Conservation (phyloP, 37 sponge, comb jelly and placozoan species). For the Halichondria panicea region DNA sequence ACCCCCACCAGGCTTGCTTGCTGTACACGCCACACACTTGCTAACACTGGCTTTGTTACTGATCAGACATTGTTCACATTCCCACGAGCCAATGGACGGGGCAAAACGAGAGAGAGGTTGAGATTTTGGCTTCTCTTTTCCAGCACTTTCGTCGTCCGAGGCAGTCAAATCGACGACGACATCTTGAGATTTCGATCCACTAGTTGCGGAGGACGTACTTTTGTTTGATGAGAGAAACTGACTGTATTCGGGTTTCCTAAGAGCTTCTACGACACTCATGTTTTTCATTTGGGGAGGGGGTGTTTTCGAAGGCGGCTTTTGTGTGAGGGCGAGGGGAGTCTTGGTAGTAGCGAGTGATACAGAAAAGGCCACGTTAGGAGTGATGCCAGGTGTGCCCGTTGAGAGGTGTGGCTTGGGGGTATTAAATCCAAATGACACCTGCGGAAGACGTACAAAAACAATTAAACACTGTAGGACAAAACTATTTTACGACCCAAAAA, state of each 20-base stretch:
- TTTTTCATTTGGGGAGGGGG: conserved; percentile 20
- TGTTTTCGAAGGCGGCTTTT: neutral
- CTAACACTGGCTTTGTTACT: conserved; percentile 24
- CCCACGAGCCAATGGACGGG: conserved; percentile 30
- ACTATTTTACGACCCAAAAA: too few species aligned
- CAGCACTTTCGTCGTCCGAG: conserved; percentile 11
- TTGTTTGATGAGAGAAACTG: neutral
- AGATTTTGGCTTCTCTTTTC: neutral
- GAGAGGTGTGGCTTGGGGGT: neutral
- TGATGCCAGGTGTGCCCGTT: too few species aligned
- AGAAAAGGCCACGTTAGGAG: too few species aligned
- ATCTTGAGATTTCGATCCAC: neutral
- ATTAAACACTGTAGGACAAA: too few species aligned
- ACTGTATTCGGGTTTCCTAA: conserved; percentile 14
- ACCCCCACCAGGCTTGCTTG: conserved; percentile 28
- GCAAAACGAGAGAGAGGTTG: conserved; percentile 36
- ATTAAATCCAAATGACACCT: neutral
- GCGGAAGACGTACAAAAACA: too few species aligned
- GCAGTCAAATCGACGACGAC: conserved; percentile 15
- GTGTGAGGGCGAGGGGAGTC: too few species aligned
- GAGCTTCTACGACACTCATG: conserved; percentile 24
- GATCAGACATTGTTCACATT: conserved; percentile 68
- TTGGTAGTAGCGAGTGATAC: too few species aligned
- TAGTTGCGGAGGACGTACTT: neutral
- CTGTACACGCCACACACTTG: conserved; percentile 53